These are phyloP conservation scores for Psittacula derbiana DNA, from an alignment of 2,797 vertebrate species.

Conservation along the genomic window DNA sequence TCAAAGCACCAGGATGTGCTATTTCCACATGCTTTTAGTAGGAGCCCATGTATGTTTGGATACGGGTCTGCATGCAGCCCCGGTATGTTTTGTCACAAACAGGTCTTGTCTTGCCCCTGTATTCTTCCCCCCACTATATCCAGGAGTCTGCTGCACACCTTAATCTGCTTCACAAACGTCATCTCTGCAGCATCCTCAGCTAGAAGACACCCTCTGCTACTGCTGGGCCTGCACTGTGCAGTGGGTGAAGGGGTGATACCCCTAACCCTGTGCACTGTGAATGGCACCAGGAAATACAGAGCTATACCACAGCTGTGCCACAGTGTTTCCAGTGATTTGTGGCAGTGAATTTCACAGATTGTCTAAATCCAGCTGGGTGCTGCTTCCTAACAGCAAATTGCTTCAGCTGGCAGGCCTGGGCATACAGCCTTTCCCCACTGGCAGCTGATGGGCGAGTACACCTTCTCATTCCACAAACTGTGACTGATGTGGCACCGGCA, in stretches of 20 bases:
- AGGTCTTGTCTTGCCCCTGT: not conserved
- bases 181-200: not conserved
- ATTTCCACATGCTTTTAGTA: not conserved
- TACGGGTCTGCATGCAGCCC: not conserved
- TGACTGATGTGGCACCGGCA: not conserved
- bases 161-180: not conserved
- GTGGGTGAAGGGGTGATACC: not conserved
- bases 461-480: not conserved
- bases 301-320: not conserved
- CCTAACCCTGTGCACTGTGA: not conserved
- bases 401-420: not conserved
- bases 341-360: not conserved
- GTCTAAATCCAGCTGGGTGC: not conserved
- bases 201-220: not conserved
- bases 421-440: not conserved
- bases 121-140: not conserved
- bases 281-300: not conserved
- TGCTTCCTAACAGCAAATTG: not conserved
- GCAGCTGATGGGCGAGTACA: not conserved
- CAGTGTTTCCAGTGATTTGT: not conserved
- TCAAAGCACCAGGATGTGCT: not conserved
- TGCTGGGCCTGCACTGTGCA: not conserved
- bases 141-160: not conserved
- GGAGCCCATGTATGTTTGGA: rapidly evolving
- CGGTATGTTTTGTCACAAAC: not conserved